A percentile compares a stretch with the other conserved stretches of the same genome.
These are phyloP conservation scores for Megaceryle torquata DNA, from an alignment of 2,113 vertebrate species.

Conservation along the genomic window DNA sequence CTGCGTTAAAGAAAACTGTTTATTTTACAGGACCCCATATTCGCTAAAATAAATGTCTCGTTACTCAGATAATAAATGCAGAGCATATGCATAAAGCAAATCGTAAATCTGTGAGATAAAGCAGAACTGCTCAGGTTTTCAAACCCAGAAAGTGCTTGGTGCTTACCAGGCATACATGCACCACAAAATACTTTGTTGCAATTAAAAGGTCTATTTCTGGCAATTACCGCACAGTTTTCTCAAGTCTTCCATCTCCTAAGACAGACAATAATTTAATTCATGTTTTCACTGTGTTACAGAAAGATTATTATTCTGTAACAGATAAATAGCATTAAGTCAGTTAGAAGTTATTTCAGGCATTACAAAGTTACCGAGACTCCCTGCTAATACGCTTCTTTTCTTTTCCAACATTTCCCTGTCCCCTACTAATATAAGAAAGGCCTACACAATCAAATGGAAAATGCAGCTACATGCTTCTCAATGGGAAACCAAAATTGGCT, in stretches of 20 bases:
- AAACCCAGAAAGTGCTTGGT: background rate
- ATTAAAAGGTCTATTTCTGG: background rate
- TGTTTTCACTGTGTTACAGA: constrained; percentile 2
- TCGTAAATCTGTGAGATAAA: background rate
- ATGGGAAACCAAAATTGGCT: background rate
- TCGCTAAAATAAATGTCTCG: background rate
- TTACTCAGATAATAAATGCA: background rate
- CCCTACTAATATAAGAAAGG: background rate
- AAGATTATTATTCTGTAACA: background rate
- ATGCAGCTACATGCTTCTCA: background rate
- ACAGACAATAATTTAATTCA: constrained; percentile 16
- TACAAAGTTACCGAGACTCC: background rate
- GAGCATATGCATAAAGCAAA: background rate
- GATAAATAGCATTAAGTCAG: constrained; percentile 26
- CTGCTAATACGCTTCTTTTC: background rate
- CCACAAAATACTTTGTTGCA: background rate
- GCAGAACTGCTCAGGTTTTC: background rate
- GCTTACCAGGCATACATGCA: background rate
- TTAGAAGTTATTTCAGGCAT: constrained; percentile 17
- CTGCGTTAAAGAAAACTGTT: background rate
- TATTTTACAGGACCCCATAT: background rate
- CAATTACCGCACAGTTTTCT: background rate
- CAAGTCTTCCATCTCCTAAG: background rate
- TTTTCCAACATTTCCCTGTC: background rate
- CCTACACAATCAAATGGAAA: background rate